phyloP scores from a whole-genome alignment of 2,888 invertebrate species.

The Zaprionus lineosus region DNA sequence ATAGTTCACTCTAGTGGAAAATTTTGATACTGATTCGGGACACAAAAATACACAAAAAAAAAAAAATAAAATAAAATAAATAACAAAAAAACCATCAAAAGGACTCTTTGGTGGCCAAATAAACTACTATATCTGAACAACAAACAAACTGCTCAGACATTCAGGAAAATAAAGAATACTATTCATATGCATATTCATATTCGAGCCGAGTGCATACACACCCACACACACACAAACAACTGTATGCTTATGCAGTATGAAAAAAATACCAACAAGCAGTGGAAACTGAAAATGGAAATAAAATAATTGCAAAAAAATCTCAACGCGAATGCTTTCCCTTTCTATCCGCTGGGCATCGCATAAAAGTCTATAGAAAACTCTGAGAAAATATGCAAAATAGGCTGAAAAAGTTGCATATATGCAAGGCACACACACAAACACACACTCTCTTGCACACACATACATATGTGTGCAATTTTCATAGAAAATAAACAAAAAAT shows the following conservation, averaged over 20 bases:
- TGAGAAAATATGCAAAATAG: constrained; percentile 63
- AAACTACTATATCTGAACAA: constrained; percentile 4
- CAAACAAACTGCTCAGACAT: constrained; percentile 15
- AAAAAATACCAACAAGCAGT: constrained; percentile 16
- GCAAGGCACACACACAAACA: constrained; percentile 27
- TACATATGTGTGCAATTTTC: constrained; percentile 11
- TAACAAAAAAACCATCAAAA: too few species aligned
- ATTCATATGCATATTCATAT: constrained; percentile 41
- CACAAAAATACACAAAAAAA: too few species aligned
- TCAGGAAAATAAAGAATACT: constrained; percentile 8
- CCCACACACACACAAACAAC: constrained; percentile 9
- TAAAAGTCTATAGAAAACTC: constrained; percentile 24
- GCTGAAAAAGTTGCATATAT: constrained; percentile 61
- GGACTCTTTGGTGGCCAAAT: too few species aligned
- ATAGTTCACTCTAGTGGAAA: too few species aligned
- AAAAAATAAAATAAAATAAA: too few species aligned
- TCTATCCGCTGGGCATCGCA: constrained; percentile 31
- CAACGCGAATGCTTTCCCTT: constrained; percentile 47
- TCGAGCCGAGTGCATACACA: constrained; percentile 27
- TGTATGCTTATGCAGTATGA: background rate
- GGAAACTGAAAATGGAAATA: constrained; percentile 44
- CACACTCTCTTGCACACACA: constrained; percentile 22
- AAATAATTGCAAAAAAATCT: constrained; percentile 51
- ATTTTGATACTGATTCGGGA: too few species aligned
- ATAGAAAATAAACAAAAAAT: background rate